phyloP scores from a whole-genome alignment of 2,113 vertebrate species.

The Gobio gobio region DNA sequence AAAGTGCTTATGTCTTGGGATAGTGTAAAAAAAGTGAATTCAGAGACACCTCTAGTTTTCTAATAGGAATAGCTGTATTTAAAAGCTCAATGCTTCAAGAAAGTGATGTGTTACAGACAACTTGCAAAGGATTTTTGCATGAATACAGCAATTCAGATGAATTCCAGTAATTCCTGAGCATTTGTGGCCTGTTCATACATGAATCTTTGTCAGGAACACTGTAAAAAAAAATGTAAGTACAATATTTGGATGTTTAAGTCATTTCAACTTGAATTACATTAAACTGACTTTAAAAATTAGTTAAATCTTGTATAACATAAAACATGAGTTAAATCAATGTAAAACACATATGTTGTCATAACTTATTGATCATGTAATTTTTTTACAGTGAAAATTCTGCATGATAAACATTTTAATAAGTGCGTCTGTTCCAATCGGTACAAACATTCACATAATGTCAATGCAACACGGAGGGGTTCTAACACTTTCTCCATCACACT shows the following conservation, averaged over 20 bases:
- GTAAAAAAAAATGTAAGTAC: no score
- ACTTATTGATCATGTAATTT: no score
- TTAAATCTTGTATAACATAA: no score
- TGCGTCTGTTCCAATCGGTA: neutral
- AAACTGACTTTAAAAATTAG: no score
- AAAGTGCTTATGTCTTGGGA: neutral
- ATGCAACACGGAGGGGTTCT: neutral
- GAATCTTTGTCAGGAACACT: neutral
- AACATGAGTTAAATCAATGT: no score
- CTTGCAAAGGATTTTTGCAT: conserved; percentile 16
- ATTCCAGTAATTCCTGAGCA: neutral
- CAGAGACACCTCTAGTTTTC: neutral
- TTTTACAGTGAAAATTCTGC: neutral
- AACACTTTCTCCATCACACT: neutral
- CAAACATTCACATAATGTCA: neutral
- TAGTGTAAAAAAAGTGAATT: neutral
- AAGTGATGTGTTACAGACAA: conserved; percentile 4
- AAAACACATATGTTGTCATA: no score
- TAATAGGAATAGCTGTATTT: neutral
- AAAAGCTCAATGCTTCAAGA: neutral
- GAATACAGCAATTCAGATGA: neutral
- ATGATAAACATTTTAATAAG: neutral
- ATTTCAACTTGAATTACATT: no score
- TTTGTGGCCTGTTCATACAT: neutral
- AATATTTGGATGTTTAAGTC: no score